phyloP scores from a whole-genome alignment of 64 coral and sea anemone species.

The Dendrophyllia cribrosa region DNA sequence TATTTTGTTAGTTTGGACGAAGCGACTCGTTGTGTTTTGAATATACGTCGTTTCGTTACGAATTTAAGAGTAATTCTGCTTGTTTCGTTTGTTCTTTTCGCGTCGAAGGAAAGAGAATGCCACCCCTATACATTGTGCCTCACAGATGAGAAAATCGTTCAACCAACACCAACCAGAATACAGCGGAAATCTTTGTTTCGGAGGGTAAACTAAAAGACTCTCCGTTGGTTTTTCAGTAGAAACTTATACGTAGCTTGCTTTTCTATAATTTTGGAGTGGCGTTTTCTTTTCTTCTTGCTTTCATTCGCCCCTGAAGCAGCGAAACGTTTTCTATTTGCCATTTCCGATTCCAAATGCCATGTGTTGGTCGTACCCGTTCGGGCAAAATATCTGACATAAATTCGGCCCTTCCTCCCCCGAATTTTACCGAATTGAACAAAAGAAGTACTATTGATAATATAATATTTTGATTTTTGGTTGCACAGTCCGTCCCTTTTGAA shows the following conservation, averaged over 20 bases:
- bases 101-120: not conserved
- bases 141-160: not conserved
- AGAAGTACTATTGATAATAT: not conserved
- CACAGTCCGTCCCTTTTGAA: conserved; percentile 7
- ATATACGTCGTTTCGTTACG: not conserved
- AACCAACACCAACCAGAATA: too few relatives aligned
- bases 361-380: conserved; percentile 35
- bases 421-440: not conserved
- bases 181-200: not conserved
- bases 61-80: not conserved
- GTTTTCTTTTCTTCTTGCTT: not conserved
- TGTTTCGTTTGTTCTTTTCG: not conserved
- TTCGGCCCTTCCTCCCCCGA: not conserved
- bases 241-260: not conserved
- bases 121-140: not conserved
- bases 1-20: conserved; percentile 13
- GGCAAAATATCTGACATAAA: conserved; percentile 36
- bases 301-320: not conserved
- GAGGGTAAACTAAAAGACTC: not conserved
- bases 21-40: not conserved
- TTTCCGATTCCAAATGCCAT: conserved; percentile 45
- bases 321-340: not conserved
- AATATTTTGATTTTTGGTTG: conserved; percentile 33
- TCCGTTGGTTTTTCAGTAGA: not conserved
- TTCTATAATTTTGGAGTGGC: not conserved